A percentile compares a stretch with the other conserved stretches of the same genome.
Conservation (phyloP, 1,140 invertebrate species). For the Pseudomyrmex flavicornis region DNA sequence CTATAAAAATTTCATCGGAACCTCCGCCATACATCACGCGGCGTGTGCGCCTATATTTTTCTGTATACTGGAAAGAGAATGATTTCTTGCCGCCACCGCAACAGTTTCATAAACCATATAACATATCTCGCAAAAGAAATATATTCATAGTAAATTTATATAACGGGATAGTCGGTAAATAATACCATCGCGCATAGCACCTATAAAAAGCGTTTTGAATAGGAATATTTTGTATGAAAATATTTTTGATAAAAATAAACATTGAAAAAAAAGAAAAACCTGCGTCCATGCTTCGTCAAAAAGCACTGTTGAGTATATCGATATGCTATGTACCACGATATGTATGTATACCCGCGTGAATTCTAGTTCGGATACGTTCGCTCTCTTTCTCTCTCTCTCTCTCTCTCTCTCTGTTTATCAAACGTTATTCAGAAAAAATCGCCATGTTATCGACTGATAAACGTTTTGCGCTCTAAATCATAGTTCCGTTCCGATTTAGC, state of each 20-base stretch:
- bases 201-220: background rate
- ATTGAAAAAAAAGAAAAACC: background rate
- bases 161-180: background rate
- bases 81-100: background rate
- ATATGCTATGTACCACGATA: too few relatives aligned
- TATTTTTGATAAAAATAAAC: too few relatives aligned
- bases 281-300: too few relatives aligned
- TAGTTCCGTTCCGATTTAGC: conserved; percentile 24
- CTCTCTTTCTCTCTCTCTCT: background rate
- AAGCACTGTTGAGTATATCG: too few relatives aligned
- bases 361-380: conserved; percentile 4
- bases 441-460: conserved; percentile 2
- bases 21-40: conserved; percentile 51
- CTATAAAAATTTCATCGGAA: conserved; percentile 59
- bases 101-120: background rate
- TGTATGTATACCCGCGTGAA: background rate
- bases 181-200: background rate
- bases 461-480: conserved; percentile 39
- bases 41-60: conserved; percentile 34
- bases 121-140: background rate
- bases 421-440: conserved; percentile 7
- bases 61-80: conserved; percentile 31
- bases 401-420: background rate
- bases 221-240: too few relatives aligned
- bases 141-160: conserved; percentile 20